A percentile compares a stretch with the other conserved stretches of the same genome.
Conservation (phyloP, 2,113 vertebrate genomes). For the Oceanodroma tethys region DNA sequence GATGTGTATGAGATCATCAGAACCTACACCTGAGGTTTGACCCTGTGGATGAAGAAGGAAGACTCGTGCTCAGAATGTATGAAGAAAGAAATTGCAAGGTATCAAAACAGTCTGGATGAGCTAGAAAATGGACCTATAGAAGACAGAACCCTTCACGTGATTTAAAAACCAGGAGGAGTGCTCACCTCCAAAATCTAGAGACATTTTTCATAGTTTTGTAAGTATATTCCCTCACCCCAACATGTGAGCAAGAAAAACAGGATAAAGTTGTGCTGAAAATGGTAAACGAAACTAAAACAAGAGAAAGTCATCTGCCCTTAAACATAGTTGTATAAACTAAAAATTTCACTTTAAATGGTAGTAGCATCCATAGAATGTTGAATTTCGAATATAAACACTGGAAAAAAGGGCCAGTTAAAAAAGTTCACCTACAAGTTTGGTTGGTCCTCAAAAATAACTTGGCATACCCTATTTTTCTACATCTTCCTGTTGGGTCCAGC, state of each 20-base stretch:
- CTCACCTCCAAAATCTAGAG: neutral
- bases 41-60: neutral
- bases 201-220: neutral
- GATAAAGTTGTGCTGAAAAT: neutral
- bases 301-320: neutral
- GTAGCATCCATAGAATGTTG: neutral
- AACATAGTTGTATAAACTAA: neutral
- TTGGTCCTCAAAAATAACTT: neutral
- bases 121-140: neutral
- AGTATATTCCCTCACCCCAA: neutral
- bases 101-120: neutral
- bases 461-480: neutral
- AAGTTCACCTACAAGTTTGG: neutral
- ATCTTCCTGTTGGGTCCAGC: constrained; percentile 10
- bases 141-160: neutral
- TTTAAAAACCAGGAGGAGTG: neutral
- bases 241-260: neutral
- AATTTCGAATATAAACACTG: neutral
- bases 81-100: neutral
- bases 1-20: neutral
- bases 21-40: neutral
- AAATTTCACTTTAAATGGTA: neutral
- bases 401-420: neutral
- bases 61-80: neutral
- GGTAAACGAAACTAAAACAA: neutral